Base-by-base conservation (phyloP, 2,888 invertebrate species). In the Endotricha flammealis region DNA sequence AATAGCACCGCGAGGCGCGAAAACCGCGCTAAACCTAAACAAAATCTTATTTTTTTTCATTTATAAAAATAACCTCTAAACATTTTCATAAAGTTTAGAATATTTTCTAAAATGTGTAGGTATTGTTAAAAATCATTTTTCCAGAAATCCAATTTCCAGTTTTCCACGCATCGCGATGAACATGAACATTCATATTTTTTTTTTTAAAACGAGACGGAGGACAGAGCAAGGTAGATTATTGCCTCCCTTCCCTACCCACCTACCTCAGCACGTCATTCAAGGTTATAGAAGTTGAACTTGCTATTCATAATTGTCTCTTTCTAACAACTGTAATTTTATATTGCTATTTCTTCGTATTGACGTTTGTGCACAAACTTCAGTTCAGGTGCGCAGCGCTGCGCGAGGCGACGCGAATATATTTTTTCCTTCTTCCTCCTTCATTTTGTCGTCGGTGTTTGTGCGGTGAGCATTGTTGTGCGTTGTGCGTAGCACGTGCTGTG, bases 371-470 rank as follows among this genome's bases (percentile, higher is more conserved):
- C 62, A 39, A 69, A 63, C 68, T 77, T 81, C 77, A 69, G 41
- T 45, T 35, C 45, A 46, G 58, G 57, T 56, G 57, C 58, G 63
- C 62, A 57, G 57, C 66, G 66, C 69, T 69, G 68, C 68, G 67
- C 72, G 64, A 71, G 57, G 68, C 73, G 66, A 57, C 65, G 67
- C 71, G 68, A 67, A 64, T 63, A 66, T 70, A 64, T 69, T 77
- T 76, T 75, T 72, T 75, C 74, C 68, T 70, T 64, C 68, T 67
- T 67, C 70, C 70, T 79, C 79, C 70, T 73, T 82, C 86, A 86
- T 86, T 86, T 83, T 65, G 73, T 69, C 80, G 65, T 64, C 76
- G 73, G 81, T 81, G 76, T 80, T 82, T 73, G 86, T 82, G 79
- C 65, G 53, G 85, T 82, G 81, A 79, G 67, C 78, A 69, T 78